Conservation (phyloP, 1,140 invertebrate species). For the Lordiphosa clarofinis region DNA sequence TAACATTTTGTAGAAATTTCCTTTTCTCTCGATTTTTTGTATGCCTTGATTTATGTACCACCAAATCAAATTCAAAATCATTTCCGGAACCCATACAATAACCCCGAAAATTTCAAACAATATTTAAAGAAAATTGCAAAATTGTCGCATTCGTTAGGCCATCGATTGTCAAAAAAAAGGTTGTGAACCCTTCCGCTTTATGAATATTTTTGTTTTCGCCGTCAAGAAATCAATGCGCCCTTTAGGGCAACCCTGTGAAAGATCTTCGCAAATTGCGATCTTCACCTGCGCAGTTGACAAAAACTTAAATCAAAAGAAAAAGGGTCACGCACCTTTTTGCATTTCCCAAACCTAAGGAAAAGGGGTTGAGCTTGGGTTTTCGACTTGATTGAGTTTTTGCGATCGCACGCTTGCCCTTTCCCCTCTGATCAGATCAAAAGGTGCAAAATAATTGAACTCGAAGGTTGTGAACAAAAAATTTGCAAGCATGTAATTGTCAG, state of each 20-base stretch:
- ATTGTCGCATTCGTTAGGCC: slow-evolving; percentile 57
- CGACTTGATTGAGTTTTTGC: slow-evolving; percentile 73
- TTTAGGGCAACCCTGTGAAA: slow-evolving; percentile 42
- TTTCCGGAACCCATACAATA: slow-evolving; percentile 46
- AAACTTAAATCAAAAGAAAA: slow-evolving; percentile 4
- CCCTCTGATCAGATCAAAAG: slow-evolving; percentile 67
- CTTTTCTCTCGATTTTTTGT: no score
- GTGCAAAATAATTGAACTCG: slow-evolving; percentile 71
- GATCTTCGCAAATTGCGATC: slow-evolving; percentile 57
- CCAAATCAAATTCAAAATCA: slow-evolving; percentile 48
- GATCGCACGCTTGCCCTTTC: slow-evolving; percentile 40
- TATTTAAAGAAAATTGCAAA: slow-evolving; percentile 55
- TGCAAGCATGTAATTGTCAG: slow-evolving; percentile 78
- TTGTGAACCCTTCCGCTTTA: slow-evolving; percentile 43
- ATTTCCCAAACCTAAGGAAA: slow-evolving; percentile 32
- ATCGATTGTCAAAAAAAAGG: slow-evolving; percentile 53
- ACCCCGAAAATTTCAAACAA: slow-evolving; percentile 52
- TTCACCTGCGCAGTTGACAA: slow-evolving; percentile 69
- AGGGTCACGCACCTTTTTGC: slow-evolving; percentile 63
- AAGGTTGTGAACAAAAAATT: slow-evolving; percentile 66
- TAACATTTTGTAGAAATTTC: no score
- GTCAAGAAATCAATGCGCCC: slow-evolving; percentile 66
- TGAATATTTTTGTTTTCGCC: slow-evolving; percentile 43
- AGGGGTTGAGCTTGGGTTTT: slow-evolving; percentile 58
- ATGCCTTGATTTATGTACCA: slow-evolving; percentile 49